A percentile compares a stretch with the other conserved stretches of the same genome.
phyloP scores from a whole-genome alignment of 2,888 invertebrate species.

The Ophion costatus region DNA sequence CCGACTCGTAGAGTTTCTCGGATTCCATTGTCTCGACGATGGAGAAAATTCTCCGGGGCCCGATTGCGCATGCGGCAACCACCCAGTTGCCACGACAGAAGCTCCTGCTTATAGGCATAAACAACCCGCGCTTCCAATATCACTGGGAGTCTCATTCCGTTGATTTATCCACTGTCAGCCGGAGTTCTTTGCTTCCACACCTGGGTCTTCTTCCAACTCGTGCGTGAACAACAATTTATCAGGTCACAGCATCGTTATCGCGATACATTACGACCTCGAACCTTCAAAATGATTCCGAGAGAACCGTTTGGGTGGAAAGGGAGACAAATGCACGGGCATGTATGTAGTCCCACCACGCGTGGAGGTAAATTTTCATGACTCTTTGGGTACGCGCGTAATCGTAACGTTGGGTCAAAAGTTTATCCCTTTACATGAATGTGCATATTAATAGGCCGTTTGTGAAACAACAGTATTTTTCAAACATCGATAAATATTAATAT shows the following conservation, averaged over 20 bases:
- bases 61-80: slow-evolving; percentile 47
- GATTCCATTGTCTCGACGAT: slow-evolving; percentile 49
- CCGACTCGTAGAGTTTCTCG: slow-evolving; percentile 54
- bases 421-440: too few relatives aligned
- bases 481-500: too few relatives aligned
- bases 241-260: slow-evolving; percentile 6
- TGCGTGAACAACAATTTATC: slow-evolving; percentile 26
- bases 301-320: background rate
- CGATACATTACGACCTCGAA: slow-evolving; percentile 1
- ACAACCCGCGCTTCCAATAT: slow-evolving; percentile 43
- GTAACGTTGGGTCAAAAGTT: too few relatives aligned
- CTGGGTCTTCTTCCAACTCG: slow-evolving; percentile 36
- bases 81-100: slow-evolving; percentile 20
- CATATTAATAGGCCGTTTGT: too few relatives aligned
- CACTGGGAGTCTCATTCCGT: slow-evolving; percentile 51
- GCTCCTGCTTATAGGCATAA: background rate
- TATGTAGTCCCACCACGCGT: too few relatives aligned
- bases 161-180: slow-evolving; percentile 61
- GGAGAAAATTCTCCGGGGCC: slow-evolving; percentile 18
- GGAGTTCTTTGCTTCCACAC: slow-evolving; percentile 41
- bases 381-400: too few relatives aligned
- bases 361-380: too few relatives aligned
- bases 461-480: too few relatives aligned
- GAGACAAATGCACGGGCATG: background rate
- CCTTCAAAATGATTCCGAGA: background rate